Conservation (phyloP, 2,888 invertebrate genomes). For the Tanytarsus gracilentus region DNA sequence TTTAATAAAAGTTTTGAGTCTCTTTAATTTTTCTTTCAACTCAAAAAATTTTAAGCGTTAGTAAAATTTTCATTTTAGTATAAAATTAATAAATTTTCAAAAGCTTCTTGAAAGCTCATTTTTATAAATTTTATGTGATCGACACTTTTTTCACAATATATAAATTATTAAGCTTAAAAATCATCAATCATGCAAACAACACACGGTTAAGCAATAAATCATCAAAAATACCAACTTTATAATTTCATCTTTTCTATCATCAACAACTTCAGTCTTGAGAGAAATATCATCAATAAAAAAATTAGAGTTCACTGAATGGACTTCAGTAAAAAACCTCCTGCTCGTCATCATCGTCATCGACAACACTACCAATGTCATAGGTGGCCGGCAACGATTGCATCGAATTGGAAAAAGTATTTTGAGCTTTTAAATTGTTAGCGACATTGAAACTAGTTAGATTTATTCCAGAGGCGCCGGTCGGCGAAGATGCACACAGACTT, state of each 20-base stretch:
- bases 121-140: no score
- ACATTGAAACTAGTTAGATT: conserved; percentile 15
- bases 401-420: conserved; percentile 10
- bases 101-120: no score
- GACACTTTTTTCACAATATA: no score
- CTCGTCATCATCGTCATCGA: conserved; percentile 12
- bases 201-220: no score
- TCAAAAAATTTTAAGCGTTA: no score
- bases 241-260: background rate
- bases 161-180: no score
- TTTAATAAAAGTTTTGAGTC: no score
- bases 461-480: conserved; percentile 4
- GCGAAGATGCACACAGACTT: background rate
- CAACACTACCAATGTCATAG: background rate
- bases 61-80: no score
- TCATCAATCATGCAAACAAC: no score
- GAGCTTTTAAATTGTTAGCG: conserved; percentile 18
- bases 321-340: conserved; percentile 24
- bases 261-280: background rate
- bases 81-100: no score
- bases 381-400: conserved; percentile 11
- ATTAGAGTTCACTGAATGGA: background rate
- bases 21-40: no score
- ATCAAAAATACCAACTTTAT: no score
- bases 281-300: background rate